These are phyloP conservation scores for Hippotragus niger DNA, from an alignment of 2,113 vertebrate species.

Conservation along the genomic window DNA sequence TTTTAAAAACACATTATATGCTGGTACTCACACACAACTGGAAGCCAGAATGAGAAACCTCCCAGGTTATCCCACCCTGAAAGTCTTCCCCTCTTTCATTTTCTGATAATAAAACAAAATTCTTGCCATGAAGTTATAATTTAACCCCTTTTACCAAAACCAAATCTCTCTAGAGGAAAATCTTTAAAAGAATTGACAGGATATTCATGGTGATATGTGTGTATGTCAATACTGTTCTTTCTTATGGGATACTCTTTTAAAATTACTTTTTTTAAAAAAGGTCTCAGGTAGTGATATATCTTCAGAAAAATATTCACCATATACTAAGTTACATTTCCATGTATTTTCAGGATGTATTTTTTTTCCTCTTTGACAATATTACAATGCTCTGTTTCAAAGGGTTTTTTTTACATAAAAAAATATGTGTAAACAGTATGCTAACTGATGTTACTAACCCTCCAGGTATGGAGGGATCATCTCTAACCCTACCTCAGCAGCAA, in stretches of 20 bases:
- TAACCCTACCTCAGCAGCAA: conserved; percentile 57
- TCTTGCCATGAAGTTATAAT: conserved; percentile 55
- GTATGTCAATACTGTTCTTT: conserved; percentile 68
- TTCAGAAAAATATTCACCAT: conserved; percentile 70
- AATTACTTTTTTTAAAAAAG: conserved; percentile 43
- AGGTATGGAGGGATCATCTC: conserved; percentile 37
- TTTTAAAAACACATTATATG: conserved; percentile 61
- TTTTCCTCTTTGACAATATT: conserved; percentile 74
- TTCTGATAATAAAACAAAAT: conserved; percentile 62
- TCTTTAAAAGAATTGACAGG: conserved; percentile 51
- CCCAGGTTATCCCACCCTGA: conserved; percentile 53
- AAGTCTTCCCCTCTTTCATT: conserved; percentile 25
- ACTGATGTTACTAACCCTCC: conserved; percentile 56
- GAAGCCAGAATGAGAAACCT: conserved; percentile 57
- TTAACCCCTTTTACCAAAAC: conserved; percentile 50
- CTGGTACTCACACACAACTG: conserved; percentile 60
- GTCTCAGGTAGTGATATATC: conserved; percentile 57
- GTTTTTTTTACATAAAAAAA: conserved; percentile 76
- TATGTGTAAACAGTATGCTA: conserved; percentile 67
- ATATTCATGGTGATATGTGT: conserved; percentile 53
- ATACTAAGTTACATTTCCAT: conserved; percentile 69
- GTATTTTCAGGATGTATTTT: conserved; percentile 72
- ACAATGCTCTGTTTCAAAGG: conserved; percentile 66
- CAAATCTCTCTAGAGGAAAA: conserved; percentile 34
- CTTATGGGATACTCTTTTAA: conserved; percentile 45